phyloP scores from a whole-genome alignment of 2,113 vertebrate genomes.

The Pristiophorus japonicus region DNA sequence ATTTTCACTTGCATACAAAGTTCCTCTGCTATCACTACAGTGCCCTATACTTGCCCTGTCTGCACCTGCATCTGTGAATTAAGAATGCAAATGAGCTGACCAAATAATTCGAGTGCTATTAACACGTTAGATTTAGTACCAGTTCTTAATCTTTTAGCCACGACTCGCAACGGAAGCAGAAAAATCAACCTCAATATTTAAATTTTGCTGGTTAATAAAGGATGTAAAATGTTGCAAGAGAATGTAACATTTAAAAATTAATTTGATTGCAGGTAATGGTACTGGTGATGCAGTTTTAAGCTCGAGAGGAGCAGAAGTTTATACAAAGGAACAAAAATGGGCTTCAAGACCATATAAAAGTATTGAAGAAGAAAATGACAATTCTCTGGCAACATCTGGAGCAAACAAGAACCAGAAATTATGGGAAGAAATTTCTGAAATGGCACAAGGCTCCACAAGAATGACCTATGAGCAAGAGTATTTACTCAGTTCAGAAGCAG shows the following conservation, averaged over 20 bases:
- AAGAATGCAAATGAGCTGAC: background rate
- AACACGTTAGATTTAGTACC: background rate
- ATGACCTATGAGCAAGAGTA: slow-evolving; percentile 41
- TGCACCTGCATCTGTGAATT: background rate
- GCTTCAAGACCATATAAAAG: slow-evolving; percentile 43
- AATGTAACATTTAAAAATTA: slow-evolving; percentile 10
- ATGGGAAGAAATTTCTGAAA: slow-evolving; percentile 45
- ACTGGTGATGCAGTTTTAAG: slow-evolving; percentile 43
- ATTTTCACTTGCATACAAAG: background rate
- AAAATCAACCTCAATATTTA: background rate
- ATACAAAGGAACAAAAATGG: slow-evolving; percentile 50
- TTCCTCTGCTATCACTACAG: background rate
- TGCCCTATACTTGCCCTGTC: background rate
- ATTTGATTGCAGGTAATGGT: slow-evolving; percentile 47
- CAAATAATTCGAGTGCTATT: background rate
- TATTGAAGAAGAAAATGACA: slow-evolving; percentile 47
- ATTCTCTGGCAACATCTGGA: slow-evolving; percentile 40
- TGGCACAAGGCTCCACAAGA: slow-evolving; percentile 15
- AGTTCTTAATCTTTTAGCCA: background rate
- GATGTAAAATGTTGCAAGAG: background rate
- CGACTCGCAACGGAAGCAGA: background rate
- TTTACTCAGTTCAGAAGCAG: slow-evolving; percentile 43
- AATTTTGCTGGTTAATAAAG: background rate
- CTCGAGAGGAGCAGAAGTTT: slow-evolving; percentile 43
- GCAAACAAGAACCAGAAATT: slow-evolving; percentile 41